phyloP scores from a whole-genome alignment of 2,797 vertebrate genomes.

The Antrozous pallidus region DNA sequence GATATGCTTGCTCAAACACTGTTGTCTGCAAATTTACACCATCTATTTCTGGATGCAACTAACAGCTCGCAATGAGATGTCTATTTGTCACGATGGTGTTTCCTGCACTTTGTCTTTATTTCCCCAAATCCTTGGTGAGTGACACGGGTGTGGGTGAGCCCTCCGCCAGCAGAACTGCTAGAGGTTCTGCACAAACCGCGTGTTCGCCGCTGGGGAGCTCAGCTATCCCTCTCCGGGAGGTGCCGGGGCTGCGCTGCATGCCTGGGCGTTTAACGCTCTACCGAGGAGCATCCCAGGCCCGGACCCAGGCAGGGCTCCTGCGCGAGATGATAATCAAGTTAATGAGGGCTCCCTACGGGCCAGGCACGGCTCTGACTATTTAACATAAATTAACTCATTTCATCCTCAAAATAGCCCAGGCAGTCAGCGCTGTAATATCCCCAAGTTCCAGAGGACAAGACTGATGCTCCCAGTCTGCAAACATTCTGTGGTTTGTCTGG shows the following conservation, averaged over 20 bases:
- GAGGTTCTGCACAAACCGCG: neutral
- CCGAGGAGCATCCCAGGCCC: neutral
- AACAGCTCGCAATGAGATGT: rapidly evolving
- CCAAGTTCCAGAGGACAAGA: neutral
- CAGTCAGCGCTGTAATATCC: neutral
- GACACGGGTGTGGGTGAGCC: rapidly evolving
- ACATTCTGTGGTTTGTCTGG: neutral
- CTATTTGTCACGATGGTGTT: rapidly evolving
- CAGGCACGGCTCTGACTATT: neutral
- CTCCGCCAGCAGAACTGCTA: neutral
- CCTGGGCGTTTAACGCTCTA: rapidly evolving
- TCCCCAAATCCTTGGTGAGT: neutral
- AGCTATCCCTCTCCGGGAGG: neutral
- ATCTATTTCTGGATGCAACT: neutral
- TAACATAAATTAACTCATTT: neutral
- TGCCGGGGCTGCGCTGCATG: rapidly evolving
- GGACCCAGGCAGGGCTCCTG: neutral
- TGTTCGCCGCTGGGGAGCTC: too few relatives aligned
- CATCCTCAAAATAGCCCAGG: neutral
- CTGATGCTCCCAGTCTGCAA: neutral
- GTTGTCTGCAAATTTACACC: neutral
- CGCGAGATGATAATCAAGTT: rapidly evolving
- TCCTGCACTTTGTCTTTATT: neutral
- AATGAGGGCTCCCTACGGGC: rapidly evolving
- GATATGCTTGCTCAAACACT: rapidly evolving